Evolutionary conservation across 2,113 vertebrate species (phyloP), one percentile per base, ranked within the genome.

Genomic region (Paradoxurus hermaphroditus): DNA sequence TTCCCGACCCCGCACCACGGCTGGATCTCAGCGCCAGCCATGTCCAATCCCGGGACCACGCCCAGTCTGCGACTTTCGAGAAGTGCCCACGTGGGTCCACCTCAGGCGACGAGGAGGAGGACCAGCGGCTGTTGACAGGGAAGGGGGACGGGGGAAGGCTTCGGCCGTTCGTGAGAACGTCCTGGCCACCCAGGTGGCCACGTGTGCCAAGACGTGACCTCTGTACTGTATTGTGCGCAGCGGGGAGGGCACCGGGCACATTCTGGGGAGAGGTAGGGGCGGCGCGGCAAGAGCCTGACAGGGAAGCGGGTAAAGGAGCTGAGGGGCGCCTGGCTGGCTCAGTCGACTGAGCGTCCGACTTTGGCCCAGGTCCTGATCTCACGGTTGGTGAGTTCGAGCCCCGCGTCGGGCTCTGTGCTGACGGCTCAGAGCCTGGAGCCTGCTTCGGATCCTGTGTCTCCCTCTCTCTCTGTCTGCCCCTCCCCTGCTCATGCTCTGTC

Each of bases 1-100:
- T 10, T 29, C 63, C 23, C 15, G 7, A 53, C 7, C 41, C 23
- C 34, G 31, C n/a, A 5, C 0, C 46, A 23, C 0, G 0, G 34
- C 41, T 27, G 21, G 12, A 31, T 49, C 77, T 27, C 44, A 23
- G 88, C 44, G 41, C 36, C 23, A n/a, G 65, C 44, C 67, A 21
- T 2, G 21, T 44, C 39, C 44, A 27, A 46, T 23, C 19, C 56
- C 16, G n/a, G 46, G 68, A 75, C 46, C 31, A 11, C 21, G 21
- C 3, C 4, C 13, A 2, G 12, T 41, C 31, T 15, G 51, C 9
- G 9, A 44, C 39, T 19, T 27, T 9, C 3, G 1, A 62, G 51
- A 36, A 34, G 79, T 11, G 19, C 39, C 39, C 8, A 29, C 1
- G 1, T 34, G 1, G 14, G 6, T 12, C 49, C 21, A 53, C 46